Percentiles rank a stretch among this genome's conserved stretches.
phyloP scores from a whole-genome alignment of 2,113 vertebrate genomes.

The Phalacrocorax carbo region DNA sequence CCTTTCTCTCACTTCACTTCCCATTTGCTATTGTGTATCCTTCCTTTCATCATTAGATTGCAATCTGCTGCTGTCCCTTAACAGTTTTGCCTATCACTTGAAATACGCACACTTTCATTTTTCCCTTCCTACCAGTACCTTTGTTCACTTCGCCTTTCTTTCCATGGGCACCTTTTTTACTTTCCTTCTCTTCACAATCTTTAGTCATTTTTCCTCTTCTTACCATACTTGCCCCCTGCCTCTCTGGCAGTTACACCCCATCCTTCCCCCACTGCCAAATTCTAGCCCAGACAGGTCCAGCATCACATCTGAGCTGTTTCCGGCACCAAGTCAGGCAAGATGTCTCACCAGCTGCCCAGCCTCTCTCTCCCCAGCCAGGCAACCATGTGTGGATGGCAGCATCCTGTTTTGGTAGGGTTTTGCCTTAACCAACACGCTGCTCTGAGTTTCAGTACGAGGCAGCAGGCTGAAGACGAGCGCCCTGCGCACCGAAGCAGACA shows the following conservation, averaged over 20 bases:
- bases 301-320: neutral
- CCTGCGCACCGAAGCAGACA: accelerated
- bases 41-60: neutral
- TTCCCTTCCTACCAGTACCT: neutral
- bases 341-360: neutral
- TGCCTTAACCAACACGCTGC: neutral
- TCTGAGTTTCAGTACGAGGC: neutral
- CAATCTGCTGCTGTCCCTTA: neutral
- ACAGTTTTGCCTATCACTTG: neutral
- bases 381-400: accelerated
- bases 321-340: accelerated
- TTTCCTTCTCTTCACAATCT: neutral
- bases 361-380: neutral
- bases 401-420: neutral
- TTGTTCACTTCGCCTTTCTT: neutral
- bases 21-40: neutral
- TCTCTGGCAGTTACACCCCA: accelerated
- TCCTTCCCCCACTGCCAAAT: neutral
- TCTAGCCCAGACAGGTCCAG: neutral
- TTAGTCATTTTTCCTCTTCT: neutral
- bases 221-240: neutral
- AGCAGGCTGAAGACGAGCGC: neutral
- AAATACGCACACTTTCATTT: neutral
- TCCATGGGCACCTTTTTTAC: neutral
- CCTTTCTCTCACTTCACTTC: neutral